A percentile compares a stretch with the other conserved stretches of the same genome.
phyloP scores from a whole-genome alignment of 2,888 invertebrate species.

The Lissocephala sabroskyi region DNA sequence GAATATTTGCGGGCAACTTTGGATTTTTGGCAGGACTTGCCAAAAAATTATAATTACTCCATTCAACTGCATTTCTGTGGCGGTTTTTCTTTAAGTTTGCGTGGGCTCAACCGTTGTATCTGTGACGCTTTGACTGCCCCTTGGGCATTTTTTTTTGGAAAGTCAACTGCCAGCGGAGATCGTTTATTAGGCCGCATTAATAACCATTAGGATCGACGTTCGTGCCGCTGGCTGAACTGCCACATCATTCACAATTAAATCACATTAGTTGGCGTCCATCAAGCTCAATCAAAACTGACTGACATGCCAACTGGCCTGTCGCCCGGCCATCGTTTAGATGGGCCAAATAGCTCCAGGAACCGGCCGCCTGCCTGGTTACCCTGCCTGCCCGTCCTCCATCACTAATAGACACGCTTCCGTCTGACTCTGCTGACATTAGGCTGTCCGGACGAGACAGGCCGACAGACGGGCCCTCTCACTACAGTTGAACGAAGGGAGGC shows the following conservation, averaged over 20 bases:
- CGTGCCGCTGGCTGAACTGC: neutral
- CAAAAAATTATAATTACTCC: too few species aligned
- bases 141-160: too few species aligned
- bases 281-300: conserved; percentile 53
- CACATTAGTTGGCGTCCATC: conserved; percentile 51
- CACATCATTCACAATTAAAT: conserved; percentile 59
- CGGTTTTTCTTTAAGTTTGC: too few species aligned
- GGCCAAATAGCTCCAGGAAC: too few species aligned
- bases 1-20: too few species aligned
- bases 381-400: neutral
- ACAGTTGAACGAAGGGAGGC: conserved; percentile 19
- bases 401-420: conserved; percentile 43
- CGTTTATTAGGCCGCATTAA: conserved; percentile 41
- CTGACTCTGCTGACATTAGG: conserved; percentile 34
- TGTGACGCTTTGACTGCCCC: too few species aligned
- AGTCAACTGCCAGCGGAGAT: too few species aligned
- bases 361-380: neutral
- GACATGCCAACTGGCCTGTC: conserved; percentile 39
- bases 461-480: conserved; percentile 15
- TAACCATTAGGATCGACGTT: conserved; percentile 45
- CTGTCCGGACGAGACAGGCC: conserved; percentile 10
- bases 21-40: too few species aligned
- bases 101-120: too few species aligned
- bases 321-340: neutral
- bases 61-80: too few species aligned